phyloP scores from a whole-genome alignment of 2,797 vertebrate species.

The Alectoris magna region DNA sequence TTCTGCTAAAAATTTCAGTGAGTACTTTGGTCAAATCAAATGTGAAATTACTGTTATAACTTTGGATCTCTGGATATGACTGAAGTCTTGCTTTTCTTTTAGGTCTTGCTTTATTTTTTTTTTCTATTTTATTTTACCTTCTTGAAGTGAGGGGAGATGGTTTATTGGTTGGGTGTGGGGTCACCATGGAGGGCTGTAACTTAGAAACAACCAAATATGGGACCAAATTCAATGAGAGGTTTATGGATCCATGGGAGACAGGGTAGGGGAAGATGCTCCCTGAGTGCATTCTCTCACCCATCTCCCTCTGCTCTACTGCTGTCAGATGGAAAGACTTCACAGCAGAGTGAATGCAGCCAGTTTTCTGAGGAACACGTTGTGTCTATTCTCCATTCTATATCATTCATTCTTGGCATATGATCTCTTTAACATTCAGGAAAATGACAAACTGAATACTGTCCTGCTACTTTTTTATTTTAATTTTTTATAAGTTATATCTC shows the following conservation, averaged over 20 bases:
- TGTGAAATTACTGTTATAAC: not conserved
- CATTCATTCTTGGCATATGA: not conserved
- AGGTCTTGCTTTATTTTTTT: no score
- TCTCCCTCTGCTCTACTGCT: not conserved
- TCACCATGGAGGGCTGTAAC: not conserved
- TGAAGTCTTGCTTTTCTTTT: not conserved
- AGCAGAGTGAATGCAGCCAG: not conserved
- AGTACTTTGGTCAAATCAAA: conserved; percentile 36
- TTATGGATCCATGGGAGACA: not conserved
- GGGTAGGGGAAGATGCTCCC: not conserved
- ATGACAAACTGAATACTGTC: not conserved
- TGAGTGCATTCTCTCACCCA: not conserved
- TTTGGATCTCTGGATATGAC: no score
- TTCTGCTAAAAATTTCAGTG: conserved; percentile 56
- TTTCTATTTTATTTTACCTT: not conserved
- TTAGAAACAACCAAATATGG: no score
- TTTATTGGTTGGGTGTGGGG: not conserved
- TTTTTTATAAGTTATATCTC: not conserved
- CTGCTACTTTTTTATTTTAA: accelerated
- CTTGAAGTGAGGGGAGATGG: not conserved
- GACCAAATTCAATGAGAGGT: not conserved
- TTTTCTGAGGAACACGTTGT: not conserved
- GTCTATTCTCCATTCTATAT: not conserved
- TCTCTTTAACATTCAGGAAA: not conserved
- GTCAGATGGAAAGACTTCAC: not conserved